phyloP scores from a whole-genome alignment of 2,888 invertebrate genomes.

The Eudemis profundana region DNA sequence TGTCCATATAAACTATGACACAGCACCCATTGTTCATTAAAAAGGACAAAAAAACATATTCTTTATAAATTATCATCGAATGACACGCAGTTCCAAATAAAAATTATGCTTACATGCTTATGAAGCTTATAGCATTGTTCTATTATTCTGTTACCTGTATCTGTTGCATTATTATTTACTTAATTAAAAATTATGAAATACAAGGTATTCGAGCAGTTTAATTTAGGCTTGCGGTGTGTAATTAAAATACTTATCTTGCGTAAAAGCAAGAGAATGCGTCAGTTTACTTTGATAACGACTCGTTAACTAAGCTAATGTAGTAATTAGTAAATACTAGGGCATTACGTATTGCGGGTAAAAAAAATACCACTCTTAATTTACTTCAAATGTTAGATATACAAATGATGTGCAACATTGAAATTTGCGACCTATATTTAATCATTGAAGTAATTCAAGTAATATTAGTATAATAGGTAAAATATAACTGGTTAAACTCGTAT shows the following conservation, averaged over 20 bases:
- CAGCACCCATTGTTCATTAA: not conserved
- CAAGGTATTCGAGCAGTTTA: constrained; percentile 14
- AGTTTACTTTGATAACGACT: constrained; percentile 19
- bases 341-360: constrained; percentile 23
- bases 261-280: constrained; percentile 10
- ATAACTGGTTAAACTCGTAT: no score
- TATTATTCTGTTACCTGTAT: constrained; percentile 10
- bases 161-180: not conserved
- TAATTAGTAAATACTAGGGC: constrained; percentile 23
- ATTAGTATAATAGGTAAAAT: no score
- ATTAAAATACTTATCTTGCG: constrained; percentile 26
- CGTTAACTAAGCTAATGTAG: constrained; percentile 25
- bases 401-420: no score
- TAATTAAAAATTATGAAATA: constrained; percentile 26
- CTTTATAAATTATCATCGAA: not conserved
- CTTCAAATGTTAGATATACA: no score
- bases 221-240: constrained; percentile 18
- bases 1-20: not conserved
- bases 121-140: not conserved
- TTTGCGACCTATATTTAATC: no score
- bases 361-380: no score
- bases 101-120: not conserved
- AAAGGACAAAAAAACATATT: not conserved
- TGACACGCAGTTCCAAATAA: not conserved
- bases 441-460: no score